A percentile compares a stretch with the other conserved stretches of the same genome.
Evolutionary conservation across 1,140 invertebrate genomes (phyloP).

Genomic region (Drosophila malerkotliana): DNA sequence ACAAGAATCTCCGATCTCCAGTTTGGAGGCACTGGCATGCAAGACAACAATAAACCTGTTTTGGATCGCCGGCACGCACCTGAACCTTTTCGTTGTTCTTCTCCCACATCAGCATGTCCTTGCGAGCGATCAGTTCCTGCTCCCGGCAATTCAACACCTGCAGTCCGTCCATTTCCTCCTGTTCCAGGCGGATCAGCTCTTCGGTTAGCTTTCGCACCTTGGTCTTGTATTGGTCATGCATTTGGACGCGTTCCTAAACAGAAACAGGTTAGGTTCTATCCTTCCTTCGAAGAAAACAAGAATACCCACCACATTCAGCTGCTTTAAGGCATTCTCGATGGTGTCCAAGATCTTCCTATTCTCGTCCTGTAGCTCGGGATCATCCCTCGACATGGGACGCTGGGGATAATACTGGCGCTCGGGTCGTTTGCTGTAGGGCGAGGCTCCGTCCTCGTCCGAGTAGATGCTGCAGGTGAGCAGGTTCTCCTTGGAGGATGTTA

Average conservation of each 20-base stretch:
- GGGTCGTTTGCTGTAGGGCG: slow-evolving; percentile 65
- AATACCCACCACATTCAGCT: slow-evolving; percentile 85
- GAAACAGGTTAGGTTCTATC: background rate
- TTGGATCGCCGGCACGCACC: slow-evolving; percentile 40
- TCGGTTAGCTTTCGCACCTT: slow-evolving; percentile 78
- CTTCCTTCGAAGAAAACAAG: background rate
- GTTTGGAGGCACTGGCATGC: slow-evolving; percentile 19
- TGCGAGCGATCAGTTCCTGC: slow-evolving; percentile 71
- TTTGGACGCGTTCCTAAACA: slow-evolving; percentile 80
- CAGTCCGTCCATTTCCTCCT: slow-evolving; percentile 82
- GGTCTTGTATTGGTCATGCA: slow-evolving; percentile 82
- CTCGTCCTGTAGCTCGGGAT: slow-evolving; percentile 82
- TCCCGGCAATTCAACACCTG: slow-evolving; percentile 74
- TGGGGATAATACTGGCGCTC: slow-evolving; percentile 81
- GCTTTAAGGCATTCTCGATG: slow-evolving; percentile 85
- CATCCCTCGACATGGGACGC: slow-evolving; percentile 67
- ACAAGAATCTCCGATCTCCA: slow-evolving; percentile 23
- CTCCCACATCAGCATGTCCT: slow-evolving; percentile 84
- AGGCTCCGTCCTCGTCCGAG: slow-evolving; percentile 68
- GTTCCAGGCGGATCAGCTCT: slow-evolving; percentile 83
- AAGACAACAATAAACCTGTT: background rate
- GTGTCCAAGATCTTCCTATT: slow-evolving; percentile 84
- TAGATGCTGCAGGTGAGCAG: slow-evolving; percentile 68
- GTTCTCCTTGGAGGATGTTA: slow-evolving; percentile 91
- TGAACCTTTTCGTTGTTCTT: slow-evolving; percentile 83